Base-by-base conservation (phyloP, 2,113 vertebrate species). In the Haemorhous mexicanus region DNA sequence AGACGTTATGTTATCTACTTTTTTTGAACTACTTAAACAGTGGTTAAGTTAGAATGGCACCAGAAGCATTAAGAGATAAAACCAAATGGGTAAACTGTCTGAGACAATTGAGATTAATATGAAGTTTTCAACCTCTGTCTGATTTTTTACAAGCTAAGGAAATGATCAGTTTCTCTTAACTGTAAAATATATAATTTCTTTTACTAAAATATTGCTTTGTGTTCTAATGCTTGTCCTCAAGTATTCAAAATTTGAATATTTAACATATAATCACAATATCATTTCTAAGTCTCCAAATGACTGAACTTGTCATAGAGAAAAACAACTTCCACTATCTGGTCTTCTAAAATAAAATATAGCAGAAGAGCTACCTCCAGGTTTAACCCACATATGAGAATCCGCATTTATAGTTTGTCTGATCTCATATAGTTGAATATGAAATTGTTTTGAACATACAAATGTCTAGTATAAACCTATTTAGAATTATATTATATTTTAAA, bases 1-100 rank as follows among this genome's bases (percentile, higher is more conserved):
- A 89, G 32, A 21, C 23, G n/a, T 39, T 50, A 70, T 78, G 56
- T 41, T 72, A 61, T 76, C 47, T 8, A 18, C 41, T 89, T 69
- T 84, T 91, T 94, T 87, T 93, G 13, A 97, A 95, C 35, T 74
- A 44, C 18, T 92, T 73, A 61, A 96, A 94, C 26, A 41, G 67
- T 21, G 22, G 61, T 92, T 76, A 89, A 28, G 33, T 78, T 95
- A 84, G 97, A 96, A 91, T 61, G 82, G 27, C 50, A 95, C 52
- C 32, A 79, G 89, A 97, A 95, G 12, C 13, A 84, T 73, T 30
- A 73, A 66, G 66, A 94, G 64, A 81, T 88, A 95, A 96, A 6
- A 77, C 37, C 2, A 41, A 82, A 47, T 27, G 13, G 3, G 7
- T 50, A 84, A 84, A 87, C 81, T 1, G 0, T 63, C 50, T 41